A percentile compares a stretch with the other conserved stretches of the same genome.
These are phyloP conservation scores for Panthera tigris DNA, from an alignment of 2,113 vertebrate species.

Conservation along the genomic window DNA sequence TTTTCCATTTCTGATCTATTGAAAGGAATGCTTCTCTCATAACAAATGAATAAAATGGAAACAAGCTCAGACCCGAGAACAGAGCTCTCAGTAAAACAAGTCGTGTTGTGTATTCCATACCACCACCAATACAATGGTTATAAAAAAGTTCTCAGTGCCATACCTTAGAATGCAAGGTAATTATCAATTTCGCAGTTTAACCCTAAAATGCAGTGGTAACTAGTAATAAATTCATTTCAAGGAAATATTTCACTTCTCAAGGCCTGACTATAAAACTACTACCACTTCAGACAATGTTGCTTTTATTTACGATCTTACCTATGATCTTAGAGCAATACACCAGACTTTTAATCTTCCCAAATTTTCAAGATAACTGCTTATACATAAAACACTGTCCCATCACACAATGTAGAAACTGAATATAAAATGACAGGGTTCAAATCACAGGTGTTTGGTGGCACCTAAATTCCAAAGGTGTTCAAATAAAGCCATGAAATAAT, in stretches of 20 bases:
- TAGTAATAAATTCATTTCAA: conserved; percentile 47
- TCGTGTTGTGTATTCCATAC: background rate
- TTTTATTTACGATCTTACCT: conserved; percentile 36
- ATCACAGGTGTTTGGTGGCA: conserved; percentile 1
- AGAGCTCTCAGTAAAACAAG: conserved; percentile 13
- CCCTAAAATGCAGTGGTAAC: conserved; percentile 9
- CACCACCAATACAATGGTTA: background rate
- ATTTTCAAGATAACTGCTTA: conserved; percentile 44
- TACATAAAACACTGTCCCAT: conserved; percentile 2
- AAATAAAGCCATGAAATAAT: conserved; percentile 41
- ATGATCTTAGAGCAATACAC: background rate
- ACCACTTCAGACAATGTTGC: conserved; percentile 37
- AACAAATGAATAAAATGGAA: conserved; percentile 25
- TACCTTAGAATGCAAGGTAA: conserved; percentile 32
- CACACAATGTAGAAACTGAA: conserved; percentile 37
- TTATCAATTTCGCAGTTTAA: conserved; percentile 18
- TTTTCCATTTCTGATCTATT: background rate
- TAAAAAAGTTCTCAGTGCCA: background rate
- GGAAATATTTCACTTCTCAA: conserved; percentile 36
- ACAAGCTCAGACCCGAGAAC: background rate
- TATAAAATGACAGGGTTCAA: conserved; percentile 20
- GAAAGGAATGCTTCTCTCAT: conserved; percentile 1
- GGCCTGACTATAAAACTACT: background rate
- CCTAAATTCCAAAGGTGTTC: conserved; percentile 37
- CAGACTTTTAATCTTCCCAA: background rate